Conservation (phyloP, 2,113 vertebrate genomes). For the Procavia capensis region DNA sequence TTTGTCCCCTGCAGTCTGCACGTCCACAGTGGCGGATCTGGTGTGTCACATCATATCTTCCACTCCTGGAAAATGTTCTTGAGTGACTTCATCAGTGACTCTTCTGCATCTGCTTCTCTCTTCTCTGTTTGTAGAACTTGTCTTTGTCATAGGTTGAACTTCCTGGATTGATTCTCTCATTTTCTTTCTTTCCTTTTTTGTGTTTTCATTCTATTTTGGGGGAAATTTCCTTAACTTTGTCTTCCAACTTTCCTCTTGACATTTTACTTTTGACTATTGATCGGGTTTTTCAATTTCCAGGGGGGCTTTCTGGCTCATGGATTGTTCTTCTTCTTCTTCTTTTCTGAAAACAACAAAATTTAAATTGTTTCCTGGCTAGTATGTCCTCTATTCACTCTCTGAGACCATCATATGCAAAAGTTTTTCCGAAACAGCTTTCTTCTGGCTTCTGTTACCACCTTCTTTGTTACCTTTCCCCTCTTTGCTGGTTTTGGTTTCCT, state of each 20-base stretch:
- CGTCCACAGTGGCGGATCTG: too few relatives aligned
- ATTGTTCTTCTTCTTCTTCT: background rate
- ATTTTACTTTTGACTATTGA: background rate
- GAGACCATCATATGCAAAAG: background rate
- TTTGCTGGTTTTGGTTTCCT: background rate
- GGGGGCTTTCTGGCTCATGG: background rate
- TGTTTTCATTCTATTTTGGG: background rate
- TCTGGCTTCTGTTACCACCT: background rate
- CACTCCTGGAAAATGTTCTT: too few relatives aligned
- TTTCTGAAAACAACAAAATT: too few relatives aligned
- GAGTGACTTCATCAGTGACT: background rate
- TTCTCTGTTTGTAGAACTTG: background rate
- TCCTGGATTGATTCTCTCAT: background rate
- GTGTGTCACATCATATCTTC: too few relatives aligned
- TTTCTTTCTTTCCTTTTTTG: background rate
- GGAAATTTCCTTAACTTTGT: background rate
- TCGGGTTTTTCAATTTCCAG: background rate
- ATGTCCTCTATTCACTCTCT: background rate
- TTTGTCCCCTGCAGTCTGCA: background rate
- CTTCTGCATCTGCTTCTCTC: background rate
- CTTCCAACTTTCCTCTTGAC: background rate
- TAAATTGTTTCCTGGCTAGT: background rate
- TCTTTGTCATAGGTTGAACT: background rate
- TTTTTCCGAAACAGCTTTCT: background rate
- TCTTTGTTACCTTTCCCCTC: background rate